Conservation (phyloP, 1,140 invertebrate species). For the Cataglyphis hispanica region DNA sequence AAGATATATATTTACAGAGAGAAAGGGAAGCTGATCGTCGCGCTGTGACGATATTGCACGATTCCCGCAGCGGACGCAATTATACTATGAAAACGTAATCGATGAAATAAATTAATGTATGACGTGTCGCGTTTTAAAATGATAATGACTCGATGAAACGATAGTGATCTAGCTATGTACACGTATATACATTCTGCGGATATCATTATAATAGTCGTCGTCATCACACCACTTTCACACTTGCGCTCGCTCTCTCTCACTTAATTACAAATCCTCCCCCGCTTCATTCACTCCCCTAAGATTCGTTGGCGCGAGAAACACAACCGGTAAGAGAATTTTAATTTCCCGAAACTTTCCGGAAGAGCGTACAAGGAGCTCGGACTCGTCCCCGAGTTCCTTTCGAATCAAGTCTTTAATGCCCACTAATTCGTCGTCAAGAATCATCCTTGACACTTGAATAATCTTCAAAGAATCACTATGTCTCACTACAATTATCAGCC, state of each 20-base stretch:
- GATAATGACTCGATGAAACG: constrained; percentile 79
- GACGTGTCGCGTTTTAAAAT: constrained; percentile 33
- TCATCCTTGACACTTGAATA: constrained; percentile 40
- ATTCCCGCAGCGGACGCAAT: constrained; percentile 70
- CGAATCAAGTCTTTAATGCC: constrained; percentile 64
- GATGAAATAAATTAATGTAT: constrained; percentile 64
- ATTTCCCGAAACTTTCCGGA: constrained; percentile 17
- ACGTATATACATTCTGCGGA: constrained; percentile 77
- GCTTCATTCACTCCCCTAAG: constrained; percentile 36
- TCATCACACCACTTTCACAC: constrained; percentile 33
- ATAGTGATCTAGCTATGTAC: constrained; percentile 81
- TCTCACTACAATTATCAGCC: constrained; percentile 7
- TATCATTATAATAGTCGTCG: constrained; percentile 56
- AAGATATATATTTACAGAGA: constrained; percentile 48
- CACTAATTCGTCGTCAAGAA: constrained; percentile 63
- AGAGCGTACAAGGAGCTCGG: neutral
- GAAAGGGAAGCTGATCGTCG: constrained; percentile 33
- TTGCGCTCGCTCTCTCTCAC: constrained; percentile 39
- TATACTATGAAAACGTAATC: constrained; percentile 79
- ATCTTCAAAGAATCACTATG: constrained; percentile 31
- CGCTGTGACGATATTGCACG: constrained; percentile 68
- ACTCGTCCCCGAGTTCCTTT: constrained; percentile 32
- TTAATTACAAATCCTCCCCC: constrained; percentile 70
- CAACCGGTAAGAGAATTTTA: constrained; percentile 59
- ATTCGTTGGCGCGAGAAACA: constrained; percentile 66